These are phyloP conservation scores for Dichetophora obliterata DNA, from an alignment of 2,888 invertebrate species.

Conservation along the genomic window DNA sequence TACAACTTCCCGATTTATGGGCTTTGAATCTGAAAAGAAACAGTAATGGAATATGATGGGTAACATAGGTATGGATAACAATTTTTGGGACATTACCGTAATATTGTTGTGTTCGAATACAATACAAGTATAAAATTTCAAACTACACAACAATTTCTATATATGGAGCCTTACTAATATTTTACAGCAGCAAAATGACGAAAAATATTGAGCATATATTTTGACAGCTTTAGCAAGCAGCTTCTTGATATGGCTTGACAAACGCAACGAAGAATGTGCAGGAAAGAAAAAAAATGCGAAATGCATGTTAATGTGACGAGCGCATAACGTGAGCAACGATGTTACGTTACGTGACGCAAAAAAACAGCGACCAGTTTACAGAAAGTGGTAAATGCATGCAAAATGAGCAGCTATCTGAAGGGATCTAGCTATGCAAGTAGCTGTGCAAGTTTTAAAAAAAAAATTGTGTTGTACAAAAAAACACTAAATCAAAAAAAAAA, in stretches of 20 bases:
- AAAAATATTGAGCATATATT: constrained; percentile 27
- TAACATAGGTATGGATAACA: too few relatives aligned
- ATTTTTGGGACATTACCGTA: too few relatives aligned
- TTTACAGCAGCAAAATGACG: constrained; percentile 2
- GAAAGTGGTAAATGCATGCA: neutral
- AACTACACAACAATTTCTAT: neutral
- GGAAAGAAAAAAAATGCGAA: neutral
- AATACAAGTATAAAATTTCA: neutral
- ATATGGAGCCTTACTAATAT: neutral
- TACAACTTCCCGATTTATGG: too few relatives aligned
- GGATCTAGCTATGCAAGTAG: neutral
- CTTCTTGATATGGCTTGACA: constrained; percentile 5
- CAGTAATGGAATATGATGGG: too few relatives aligned
- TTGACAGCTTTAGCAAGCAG: constrained; percentile 30
- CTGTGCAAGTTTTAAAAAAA: neutral
- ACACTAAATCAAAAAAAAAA: too few relatives aligned
- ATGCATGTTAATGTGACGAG: constrained; percentile 32
- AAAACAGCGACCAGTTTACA: neutral
- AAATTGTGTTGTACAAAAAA: too few relatives aligned
- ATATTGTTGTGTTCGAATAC: too few relatives aligned
- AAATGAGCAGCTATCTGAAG: neutral
- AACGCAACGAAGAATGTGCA: neutral
- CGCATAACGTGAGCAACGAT: constrained; percentile 16
- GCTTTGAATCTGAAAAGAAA: too few relatives aligned
- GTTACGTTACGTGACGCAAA: constrained; percentile 10